A percentile compares a stretch with the other conserved stretches of the same genome.
These are phyloP conservation scores for Brachypteracias leptosomus DNA, from an alignment of 2,113 vertebrate species.

Conservation along the genomic window DNA sequence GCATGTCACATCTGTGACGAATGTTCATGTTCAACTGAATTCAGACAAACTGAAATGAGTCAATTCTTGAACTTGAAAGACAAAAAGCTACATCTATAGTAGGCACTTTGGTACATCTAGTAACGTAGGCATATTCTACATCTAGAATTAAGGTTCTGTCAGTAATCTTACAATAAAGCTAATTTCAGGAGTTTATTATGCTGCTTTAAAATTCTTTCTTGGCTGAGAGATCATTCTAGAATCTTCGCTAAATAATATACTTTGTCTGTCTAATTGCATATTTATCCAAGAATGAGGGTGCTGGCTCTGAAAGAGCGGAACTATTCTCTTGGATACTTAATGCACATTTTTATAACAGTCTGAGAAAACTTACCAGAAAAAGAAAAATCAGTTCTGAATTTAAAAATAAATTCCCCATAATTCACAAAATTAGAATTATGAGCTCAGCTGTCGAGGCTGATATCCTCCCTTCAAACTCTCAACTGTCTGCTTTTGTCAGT, in stretches of 20 bases:
- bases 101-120: constrained; percentile 74
- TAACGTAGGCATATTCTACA: constrained; percentile 44
- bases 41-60: constrained; percentile 16
- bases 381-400: neutral
- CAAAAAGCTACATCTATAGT: neutral
- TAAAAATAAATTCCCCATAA: neutral
- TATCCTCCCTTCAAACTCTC: neutral
- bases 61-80: neutral
- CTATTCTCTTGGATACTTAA: constrained; percentile 47
- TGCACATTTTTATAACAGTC: constrained; percentile 55
- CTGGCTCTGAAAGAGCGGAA: neutral
- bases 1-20: neutral
- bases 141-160: constrained; percentile 42
- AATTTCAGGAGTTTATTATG: constrained; percentile 39
- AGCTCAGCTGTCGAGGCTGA: neutral
- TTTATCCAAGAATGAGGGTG: constrained; percentile 32
- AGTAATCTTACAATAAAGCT: constrained; percentile 53
- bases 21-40: neutral
- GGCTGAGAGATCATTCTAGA: constrained; percentile 21
- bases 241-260: constrained; percentile 14
- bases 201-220: constrained; percentile 30
- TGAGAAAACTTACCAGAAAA: constrained; percentile 19
- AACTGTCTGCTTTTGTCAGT: neutral
- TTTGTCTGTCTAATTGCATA: constrained; percentile 56
- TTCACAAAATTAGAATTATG: neutral